phyloP scores from a whole-genome alignment of 2,797 vertebrate species.

The Sebastolobus alascanus region DNA sequence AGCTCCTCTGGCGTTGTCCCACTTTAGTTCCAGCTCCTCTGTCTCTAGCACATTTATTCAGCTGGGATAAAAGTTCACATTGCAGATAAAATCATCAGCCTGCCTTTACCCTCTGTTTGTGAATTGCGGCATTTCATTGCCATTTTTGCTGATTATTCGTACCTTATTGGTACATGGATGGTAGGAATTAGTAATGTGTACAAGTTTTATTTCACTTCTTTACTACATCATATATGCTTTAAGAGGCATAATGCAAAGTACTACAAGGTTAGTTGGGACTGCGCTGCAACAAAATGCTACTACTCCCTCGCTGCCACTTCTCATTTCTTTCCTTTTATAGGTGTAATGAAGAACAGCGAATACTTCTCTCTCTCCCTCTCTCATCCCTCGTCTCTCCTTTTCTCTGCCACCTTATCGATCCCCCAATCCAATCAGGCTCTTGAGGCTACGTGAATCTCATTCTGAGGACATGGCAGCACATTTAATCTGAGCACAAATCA shows the following conservation, averaged over 20 bases:
- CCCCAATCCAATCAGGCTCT: constrained; percentile 77
- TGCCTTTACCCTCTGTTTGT: constrained; percentile 10
- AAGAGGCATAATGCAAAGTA: constrained; percentile 33
- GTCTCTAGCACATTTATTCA: constrained; percentile 24
- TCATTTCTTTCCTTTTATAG: constrained; percentile 76
- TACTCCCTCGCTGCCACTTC: constrained; percentile 68
- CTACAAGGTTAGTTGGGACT: constrained; percentile 35
- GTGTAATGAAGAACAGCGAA: constrained; percentile 79
- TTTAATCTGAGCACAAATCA: constrained; percentile 74
- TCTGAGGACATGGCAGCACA: constrained; percentile 75
- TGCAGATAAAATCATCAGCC: constrained; percentile 19
- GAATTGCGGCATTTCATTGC: constrained; percentile 1
- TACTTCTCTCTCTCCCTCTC: constrained; percentile 56
- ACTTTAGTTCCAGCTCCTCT: constrained; percentile 44
- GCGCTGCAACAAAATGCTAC: constrained; percentile 52
- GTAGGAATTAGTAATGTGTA: background rate
- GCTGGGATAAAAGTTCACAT: constrained; percentile 20
- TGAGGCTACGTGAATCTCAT: constrained; percentile 78
- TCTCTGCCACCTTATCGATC: constrained; percentile 77
- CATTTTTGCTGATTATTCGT: constrained; percentile 1
- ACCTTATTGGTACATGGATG: background rate
- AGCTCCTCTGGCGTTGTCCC: constrained; percentile 45
- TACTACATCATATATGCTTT: background rate
- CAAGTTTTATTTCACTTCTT: constrained; percentile 16
- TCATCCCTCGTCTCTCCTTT: constrained; percentile 68